Conservation (phyloP, 2,888 invertebrate species). For the Agriotes lineatus region DNA sequence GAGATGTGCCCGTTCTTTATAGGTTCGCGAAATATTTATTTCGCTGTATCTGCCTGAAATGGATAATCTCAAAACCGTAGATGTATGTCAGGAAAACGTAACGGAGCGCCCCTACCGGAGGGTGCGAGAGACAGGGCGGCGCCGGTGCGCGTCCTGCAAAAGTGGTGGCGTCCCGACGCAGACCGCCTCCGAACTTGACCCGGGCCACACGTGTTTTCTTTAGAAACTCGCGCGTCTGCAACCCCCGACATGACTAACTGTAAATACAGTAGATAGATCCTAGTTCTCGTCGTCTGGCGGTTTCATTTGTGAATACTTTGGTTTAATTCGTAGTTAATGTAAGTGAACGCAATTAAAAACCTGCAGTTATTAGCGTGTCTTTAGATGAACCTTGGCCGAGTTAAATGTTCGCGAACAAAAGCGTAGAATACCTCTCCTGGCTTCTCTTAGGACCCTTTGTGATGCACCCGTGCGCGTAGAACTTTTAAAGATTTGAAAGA, state of each 20-base stretch:
- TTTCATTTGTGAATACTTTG: conserved; percentile 8
- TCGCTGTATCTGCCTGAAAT: conserved; percentile 22
- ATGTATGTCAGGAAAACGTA: conserved; percentile 43
- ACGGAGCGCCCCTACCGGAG: conserved; percentile 54
- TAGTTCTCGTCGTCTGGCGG: conserved; percentile 1
- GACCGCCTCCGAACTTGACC: conserved; percentile 62
- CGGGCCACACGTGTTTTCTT: conserved; percentile 67
- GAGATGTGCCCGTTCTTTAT: conserved; percentile 14
- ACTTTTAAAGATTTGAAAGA: conserved; percentile 21
- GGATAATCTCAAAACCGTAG: conserved; percentile 30
- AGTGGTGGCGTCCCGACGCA: conserved; percentile 62
- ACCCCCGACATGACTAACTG: conserved; percentile 29
- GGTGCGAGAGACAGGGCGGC: conserved; percentile 57
- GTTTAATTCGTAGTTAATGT: conserved; percentile 6
- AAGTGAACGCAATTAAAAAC: not conserved
- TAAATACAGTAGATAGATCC: conserved; percentile 23
- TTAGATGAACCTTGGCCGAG: not conserved
- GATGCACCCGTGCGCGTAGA: conserved; percentile 15
- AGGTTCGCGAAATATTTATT: conserved; percentile 28
- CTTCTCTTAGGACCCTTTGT: conserved; percentile 2
- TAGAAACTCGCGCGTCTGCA: conserved; percentile 61
- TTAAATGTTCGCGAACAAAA: not conserved
- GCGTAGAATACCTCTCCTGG: not conserved
- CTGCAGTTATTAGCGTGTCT: conserved; percentile 2
- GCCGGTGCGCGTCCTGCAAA: conserved; percentile 63